These are phyloP conservation scores for Pristionchus maxplancki DNA, from an alignment of 2,888 invertebrate species.

Conservation along the genomic window DNA sequence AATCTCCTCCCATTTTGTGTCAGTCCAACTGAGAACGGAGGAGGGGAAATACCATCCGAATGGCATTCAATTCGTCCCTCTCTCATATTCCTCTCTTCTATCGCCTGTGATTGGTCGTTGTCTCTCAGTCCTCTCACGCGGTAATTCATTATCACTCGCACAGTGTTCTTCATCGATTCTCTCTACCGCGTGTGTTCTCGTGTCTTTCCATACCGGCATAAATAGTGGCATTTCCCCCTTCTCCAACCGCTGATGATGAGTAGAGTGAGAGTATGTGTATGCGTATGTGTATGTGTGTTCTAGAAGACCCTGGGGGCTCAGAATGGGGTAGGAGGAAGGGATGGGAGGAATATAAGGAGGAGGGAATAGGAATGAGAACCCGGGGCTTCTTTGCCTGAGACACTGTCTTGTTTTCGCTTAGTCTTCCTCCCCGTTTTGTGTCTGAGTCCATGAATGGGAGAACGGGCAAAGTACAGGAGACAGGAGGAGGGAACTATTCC, in stretches of 20 bases:
- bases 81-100: not conserved
- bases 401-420: not conserved
- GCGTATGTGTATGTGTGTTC: conserved; percentile 14
- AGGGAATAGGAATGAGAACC: conserved; percentile 12
- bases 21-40: conserved; percentile 2
- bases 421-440: not conserved
- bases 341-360: not conserved
- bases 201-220: conserved; percentile 31
- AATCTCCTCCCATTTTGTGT: conserved; percentile 20
- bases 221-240: conserved; percentile 27
- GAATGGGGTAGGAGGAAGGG: not conserved
- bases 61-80: not conserved
- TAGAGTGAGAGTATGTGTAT: not conserved
- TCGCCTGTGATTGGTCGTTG: not conserved
- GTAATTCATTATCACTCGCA: conserved; percentile 4
- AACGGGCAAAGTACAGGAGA: not conserved
- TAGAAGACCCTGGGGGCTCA: conserved; percentile 35
- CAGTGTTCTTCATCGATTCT: not conserved
- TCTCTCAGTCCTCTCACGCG: not conserved
- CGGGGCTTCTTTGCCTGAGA: not conserved
- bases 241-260: not conserved
- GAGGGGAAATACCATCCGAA: not conserved
- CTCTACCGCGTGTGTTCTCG: not conserved
- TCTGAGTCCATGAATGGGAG: not conserved
- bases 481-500: conserved; percentile 3